Evolutionary conservation across 2,113 vertebrate genomes (phyloP).

Genomic region (Phalacrocorax carbo): DNA sequence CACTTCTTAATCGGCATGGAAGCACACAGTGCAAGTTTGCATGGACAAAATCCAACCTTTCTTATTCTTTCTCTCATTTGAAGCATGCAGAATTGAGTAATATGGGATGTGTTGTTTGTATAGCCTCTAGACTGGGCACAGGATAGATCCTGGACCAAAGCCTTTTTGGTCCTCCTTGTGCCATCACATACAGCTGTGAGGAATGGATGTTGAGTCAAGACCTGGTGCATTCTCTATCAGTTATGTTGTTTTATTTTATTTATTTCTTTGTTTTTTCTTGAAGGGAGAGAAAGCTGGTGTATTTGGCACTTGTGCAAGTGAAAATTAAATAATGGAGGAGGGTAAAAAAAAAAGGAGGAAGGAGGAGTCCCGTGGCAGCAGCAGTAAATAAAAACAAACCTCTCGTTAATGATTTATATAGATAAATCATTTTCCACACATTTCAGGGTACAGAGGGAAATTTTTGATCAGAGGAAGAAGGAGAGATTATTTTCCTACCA

Average conservation of each 20-base stretch:
- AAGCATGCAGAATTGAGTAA: neutral
- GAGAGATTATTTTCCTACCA: neutral
- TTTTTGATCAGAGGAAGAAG: slow-evolving; percentile 21
- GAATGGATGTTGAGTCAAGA: neutral
- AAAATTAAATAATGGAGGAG: neutral
- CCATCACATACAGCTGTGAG: neutral
- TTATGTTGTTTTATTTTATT: neutral
- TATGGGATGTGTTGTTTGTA: neutral
- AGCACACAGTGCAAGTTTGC: neutral
- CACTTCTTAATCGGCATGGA: neutral
- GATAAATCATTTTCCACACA: neutral
- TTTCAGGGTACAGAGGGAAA: neutral
- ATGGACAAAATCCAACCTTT: neutral
- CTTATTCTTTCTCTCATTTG: neutral
- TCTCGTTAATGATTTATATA: slow-evolving; percentile 33
- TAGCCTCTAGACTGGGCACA: neutral
- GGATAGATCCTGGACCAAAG: neutral
- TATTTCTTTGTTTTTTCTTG: neutral
- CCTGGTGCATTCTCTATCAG: neutral
- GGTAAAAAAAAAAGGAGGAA: accelerated
- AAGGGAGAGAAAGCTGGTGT: neutral
- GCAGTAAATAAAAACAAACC: slow-evolving; percentile 18
- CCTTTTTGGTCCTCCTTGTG: neutral
- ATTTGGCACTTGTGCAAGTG: neutral
- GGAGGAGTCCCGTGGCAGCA: neutral